These are phyloP conservation scores for Neocrepidodera transversa DNA, from an alignment of 2,888 invertebrate genomes.

Conservation along the genomic window DNA sequence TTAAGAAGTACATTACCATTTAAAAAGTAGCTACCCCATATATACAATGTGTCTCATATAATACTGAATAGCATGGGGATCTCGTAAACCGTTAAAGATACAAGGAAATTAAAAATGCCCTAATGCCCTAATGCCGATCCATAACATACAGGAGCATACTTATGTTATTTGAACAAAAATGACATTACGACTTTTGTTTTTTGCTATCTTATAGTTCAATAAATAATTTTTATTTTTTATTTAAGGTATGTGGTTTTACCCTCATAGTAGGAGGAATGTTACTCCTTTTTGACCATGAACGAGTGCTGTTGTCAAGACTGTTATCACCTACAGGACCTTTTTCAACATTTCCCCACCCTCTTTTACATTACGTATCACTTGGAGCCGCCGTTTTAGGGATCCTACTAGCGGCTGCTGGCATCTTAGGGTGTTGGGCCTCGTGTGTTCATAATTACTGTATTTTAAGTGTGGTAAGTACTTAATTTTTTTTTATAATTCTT, in stretches of 20 bases:
- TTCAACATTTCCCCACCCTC: constrained; percentile 70
- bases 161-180: too few relatives aligned
- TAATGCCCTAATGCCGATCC: too few relatives aligned
- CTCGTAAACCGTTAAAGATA: too few relatives aligned
- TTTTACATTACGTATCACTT: constrained; percentile 79
- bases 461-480: constrained; percentile 68
- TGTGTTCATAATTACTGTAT: constrained; percentile 78
- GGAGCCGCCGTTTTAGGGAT: constrained; percentile 75
- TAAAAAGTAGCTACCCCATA: too few relatives aligned
- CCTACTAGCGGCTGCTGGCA: constrained; percentile 71
- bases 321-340: constrained; percentile 68
- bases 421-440: constrained; percentile 83
- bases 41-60: too few relatives aligned
- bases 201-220: too few relatives aligned
- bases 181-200: too few relatives aligned
- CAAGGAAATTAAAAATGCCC: too few relatives aligned
- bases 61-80: too few relatives aligned
- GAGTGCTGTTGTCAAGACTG: constrained; percentile 75
- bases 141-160: too few relatives aligned
- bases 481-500: background rate
- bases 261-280: constrained; percentile 77
- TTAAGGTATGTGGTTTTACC: constrained; percentile 73
- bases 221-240: too few relatives aligned
- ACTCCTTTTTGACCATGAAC: constrained; percentile 73
- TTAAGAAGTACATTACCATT: too few relatives aligned